Evolutionary conservation across 2,797 vertebrate genomes (phyloP).

Genomic region (Stomatorhinus walkeri): DNA sequence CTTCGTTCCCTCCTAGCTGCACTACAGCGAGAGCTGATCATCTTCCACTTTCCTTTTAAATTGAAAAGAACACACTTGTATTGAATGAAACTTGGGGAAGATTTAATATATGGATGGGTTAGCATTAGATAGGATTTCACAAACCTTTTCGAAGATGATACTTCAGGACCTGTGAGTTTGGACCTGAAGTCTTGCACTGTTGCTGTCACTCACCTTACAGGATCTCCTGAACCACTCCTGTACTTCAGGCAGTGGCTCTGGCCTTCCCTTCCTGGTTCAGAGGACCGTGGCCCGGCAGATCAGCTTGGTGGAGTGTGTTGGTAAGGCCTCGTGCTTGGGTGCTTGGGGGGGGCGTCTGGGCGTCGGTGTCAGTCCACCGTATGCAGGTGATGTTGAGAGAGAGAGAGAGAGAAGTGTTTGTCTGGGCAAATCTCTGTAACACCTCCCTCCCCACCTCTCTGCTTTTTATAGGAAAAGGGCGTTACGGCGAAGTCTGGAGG

Average conservation of each 20-base stretch:
- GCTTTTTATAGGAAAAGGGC: conserved; percentile 57
- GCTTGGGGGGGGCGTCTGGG: background rate
- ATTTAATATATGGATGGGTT: background rate
- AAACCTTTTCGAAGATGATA: background rate
- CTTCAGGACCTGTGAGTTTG: background rate
- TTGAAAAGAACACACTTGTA: background rate
- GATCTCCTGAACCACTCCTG: conserved; percentile 70
- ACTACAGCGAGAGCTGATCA: background rate
- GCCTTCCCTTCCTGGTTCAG: conserved; percentile 72
- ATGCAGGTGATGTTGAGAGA: background rate
- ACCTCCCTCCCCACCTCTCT: background rate
- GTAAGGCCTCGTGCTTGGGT: conserved; percentile 40
- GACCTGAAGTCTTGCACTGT: background rate
- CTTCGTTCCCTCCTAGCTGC: background rate
- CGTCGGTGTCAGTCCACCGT: background rate
- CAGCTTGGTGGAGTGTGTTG: conserved; percentile 71
- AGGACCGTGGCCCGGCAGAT: conserved; percentile 73
- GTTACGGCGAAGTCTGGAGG: conserved; percentile 74
- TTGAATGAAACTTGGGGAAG: background rate
- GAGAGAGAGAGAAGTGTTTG: background rate
- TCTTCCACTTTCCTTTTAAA: background rate
- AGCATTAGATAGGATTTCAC: background rate
- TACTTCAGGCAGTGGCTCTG: conserved; percentile 70
- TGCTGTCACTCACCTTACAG: conserved; percentile 39
- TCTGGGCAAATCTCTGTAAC: background rate